Evolutionary conservation across 2,113 vertebrate genomes (phyloP).

Genomic region (Menidia beryllina): DNA sequence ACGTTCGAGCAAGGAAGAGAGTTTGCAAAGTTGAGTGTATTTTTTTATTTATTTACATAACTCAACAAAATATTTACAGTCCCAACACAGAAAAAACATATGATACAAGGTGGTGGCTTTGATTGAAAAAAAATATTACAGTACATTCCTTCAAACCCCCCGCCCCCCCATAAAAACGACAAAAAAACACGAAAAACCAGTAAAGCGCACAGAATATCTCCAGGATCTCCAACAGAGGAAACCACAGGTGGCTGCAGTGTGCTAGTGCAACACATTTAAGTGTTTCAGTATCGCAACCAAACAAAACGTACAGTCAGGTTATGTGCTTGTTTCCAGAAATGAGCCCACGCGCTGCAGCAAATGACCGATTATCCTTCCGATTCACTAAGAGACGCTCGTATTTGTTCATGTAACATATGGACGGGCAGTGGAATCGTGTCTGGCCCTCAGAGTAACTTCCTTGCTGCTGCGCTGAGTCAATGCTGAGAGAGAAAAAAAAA

Average conservation of each 20-base stretch:
- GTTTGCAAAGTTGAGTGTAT: not conserved
- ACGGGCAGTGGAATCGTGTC: not conserved
- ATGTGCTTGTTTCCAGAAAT: slow-evolving; percentile 18
- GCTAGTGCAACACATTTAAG: slow-evolving; percentile 28
- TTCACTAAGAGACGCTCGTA: slow-evolving; percentile 1
- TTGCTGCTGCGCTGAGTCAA: slow-evolving; percentile 32
- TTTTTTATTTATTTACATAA: slow-evolving; percentile 19
- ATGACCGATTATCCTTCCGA: not conserved
- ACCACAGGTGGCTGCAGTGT: slow-evolving; percentile 33
- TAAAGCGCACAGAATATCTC: slow-evolving; percentile 17
- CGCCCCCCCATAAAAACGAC: too few relatives aligned
- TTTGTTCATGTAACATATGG: not conserved
- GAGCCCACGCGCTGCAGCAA: slow-evolving; percentile 7
- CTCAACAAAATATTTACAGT: slow-evolving; percentile 7
- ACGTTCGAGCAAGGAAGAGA: not conserved
- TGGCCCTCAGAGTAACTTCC: not conserved
- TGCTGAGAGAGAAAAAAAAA: slow-evolving; percentile 21
- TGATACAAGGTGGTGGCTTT: not conserved
- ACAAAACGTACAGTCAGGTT: not conserved
- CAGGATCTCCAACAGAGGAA: slow-evolving; percentile 19
- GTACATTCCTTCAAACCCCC: not conserved
- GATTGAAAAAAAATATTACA: not conserved
- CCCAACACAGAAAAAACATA: not conserved
- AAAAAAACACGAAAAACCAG: slow-evolving; percentile 11
- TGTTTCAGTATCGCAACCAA: slow-evolving; percentile 19